Evolutionary conservation across 2,888 invertebrate species (phyloP).

Genomic region (Plutella xylostella): DNA sequence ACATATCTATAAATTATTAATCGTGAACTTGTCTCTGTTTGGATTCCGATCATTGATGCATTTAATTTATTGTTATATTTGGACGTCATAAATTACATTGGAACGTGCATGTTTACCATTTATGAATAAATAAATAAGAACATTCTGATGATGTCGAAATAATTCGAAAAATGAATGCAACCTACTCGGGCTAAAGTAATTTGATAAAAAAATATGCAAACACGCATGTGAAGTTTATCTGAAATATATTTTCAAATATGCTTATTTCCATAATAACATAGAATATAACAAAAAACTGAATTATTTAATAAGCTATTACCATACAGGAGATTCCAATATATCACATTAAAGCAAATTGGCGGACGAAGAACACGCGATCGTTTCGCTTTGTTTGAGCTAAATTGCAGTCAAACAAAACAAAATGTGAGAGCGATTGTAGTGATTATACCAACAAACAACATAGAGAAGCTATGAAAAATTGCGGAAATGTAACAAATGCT

Average conservation of each 20-base stretch:
- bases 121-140: not conserved
- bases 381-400: no score
- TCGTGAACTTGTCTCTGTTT: conserved; percentile 26
- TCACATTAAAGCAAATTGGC: not conserved
- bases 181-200: not conserved
- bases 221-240: not conserved
- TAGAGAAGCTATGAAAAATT: no score
- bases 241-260: no score
- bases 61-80: conserved; percentile 43
- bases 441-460: no score
- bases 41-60: conserved; percentile 38
- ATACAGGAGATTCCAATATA: conserved; percentile 28
- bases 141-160: conserved; percentile 17
- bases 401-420: no score
- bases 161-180: conserved; percentile 34
- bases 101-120: not conserved
- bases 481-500: no score
- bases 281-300: conserved; percentile 33
- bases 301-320: conserved; percentile 30
- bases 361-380: not conserved
- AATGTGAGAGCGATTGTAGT: no score
- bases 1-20: conserved; percentile 55
- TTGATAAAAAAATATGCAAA: not conserved
- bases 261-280: no score
- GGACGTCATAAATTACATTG: conserved; percentile 30